Evolutionary conservation across 1,140 invertebrate genomes (phyloP).

Genomic region (Neodiprion pinetum): DNA sequence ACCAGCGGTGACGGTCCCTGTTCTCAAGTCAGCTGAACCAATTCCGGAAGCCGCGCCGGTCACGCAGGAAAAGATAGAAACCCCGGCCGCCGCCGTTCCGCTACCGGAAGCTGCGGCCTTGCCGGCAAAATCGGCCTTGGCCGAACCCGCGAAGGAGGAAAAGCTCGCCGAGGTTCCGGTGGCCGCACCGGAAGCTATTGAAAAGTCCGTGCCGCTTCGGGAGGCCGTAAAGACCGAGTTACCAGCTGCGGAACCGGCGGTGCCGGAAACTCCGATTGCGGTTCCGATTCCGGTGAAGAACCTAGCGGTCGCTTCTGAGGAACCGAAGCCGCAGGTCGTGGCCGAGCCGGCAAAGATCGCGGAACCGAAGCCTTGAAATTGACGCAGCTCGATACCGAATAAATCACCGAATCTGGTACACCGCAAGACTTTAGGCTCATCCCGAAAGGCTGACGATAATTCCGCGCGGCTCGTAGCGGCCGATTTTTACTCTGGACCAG

Average conservation of each 20-base stretch:
- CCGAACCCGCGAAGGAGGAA: background rate
- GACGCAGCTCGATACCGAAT: no score
- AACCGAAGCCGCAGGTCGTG: background rate
- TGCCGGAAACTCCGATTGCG: background rate
- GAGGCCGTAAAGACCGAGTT: background rate
- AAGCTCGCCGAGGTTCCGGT: background rate
- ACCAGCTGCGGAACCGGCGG: background rate
- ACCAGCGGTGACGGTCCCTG: background rate
- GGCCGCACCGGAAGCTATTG: background rate
- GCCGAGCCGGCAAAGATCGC: background rate
- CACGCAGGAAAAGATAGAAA: background rate
- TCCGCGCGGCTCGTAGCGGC: background rate
- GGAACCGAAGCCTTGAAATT: background rate
- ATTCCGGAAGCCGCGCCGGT: background rate
- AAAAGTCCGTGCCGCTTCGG: background rate
- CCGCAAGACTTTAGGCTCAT: background rate
- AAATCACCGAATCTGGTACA: background rate
- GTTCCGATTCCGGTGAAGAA: background rate
- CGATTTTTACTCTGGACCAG: background rate
- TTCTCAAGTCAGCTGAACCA: background rate
- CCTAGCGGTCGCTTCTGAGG: background rate
- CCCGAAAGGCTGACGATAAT: conserved; percentile 1
- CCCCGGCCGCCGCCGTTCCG: background rate
- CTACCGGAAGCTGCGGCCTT: background rate
- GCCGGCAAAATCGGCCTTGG: background rate